Conservation (phyloP, 2,797 vertebrate genomes). For the Urosaurus nigricauda region DNA sequence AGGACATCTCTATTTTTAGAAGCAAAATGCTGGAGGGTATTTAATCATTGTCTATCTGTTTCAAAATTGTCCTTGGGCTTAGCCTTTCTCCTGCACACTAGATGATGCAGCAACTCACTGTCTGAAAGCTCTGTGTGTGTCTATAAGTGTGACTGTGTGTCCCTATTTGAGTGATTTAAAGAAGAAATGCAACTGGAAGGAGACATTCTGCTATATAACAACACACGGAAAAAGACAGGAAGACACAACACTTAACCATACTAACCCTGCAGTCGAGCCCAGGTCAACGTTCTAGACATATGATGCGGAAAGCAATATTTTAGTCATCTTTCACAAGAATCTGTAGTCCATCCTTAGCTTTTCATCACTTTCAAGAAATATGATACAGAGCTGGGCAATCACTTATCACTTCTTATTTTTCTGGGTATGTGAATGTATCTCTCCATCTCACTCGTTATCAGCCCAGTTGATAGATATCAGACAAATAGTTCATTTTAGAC, state of each 20-base stretch:
- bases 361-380: slow-evolving; percentile 70
- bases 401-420: slow-evolving; percentile 70
- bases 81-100: background rate
- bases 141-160: too few species aligned
- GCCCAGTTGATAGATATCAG: slow-evolving; percentile 30
- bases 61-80: slow-evolving; percentile 16
- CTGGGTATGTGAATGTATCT: slow-evolving; percentile 52
- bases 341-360: slow-evolving; percentile 63
- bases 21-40: background rate
- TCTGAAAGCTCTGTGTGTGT: background rate
- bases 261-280: slow-evolving; percentile 11
- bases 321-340: slow-evolving; percentile 47
- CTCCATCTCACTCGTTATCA: slow-evolving; percentile 60
- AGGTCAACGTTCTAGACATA: slow-evolving; percentile 53
- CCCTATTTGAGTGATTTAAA: background rate
- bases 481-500: background rate
- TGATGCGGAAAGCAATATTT: slow-evolving; percentile 63
- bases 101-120: slow-evolving; percentile 12
- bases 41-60: background rate
- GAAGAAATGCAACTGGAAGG: background rate
- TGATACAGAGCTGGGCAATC: slow-evolving; percentile 48
- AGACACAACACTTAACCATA: too few species aligned
- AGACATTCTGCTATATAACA: background rate
- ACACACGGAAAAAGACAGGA: background rate
- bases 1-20: slow-evolving; percentile 7